A percentile compares a stretch with the other conserved stretches of the same genome.
Evolutionary conservation across 2,113 vertebrate species (phyloP).

Genomic region (Dipodomys ordii): DNA sequence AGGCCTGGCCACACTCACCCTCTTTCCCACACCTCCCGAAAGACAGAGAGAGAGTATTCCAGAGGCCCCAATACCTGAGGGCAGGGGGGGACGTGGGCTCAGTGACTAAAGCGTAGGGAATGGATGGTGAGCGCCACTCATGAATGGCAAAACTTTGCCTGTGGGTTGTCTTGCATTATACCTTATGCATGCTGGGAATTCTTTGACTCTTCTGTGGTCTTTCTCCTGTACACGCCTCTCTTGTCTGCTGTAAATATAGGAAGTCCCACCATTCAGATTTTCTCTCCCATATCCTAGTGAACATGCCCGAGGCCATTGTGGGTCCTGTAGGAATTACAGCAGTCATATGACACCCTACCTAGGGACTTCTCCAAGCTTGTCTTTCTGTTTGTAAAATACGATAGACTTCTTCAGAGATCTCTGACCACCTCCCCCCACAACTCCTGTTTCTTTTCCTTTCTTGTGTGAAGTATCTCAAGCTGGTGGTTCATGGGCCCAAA

Average conservation of each 20-base stretch:
- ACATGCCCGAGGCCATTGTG: no score
- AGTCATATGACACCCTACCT: background rate
- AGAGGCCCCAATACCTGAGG: fast-evolving
- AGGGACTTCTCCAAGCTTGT: background rate
- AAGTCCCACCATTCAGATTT: background rate
- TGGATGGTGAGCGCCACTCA: background rate
- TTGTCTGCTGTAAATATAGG: background rate
- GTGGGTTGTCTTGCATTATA: fast-evolving
- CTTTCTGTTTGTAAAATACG: background rate
- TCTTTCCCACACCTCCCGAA: fast-evolving
- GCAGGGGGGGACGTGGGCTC: background rate
- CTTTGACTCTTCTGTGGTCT: background rate
- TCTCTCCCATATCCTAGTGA: background rate
- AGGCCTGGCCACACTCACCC: fast-evolving
- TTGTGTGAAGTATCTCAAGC: background rate
- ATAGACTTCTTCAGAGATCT: background rate
- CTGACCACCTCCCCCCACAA: no score
- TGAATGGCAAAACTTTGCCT: background rate
- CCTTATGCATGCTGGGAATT: background rate
- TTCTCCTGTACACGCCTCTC: background rate
- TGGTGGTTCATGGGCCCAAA: background rate
- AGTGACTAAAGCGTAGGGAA: background rate
- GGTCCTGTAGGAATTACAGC: background rate
- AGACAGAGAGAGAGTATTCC: background rate
- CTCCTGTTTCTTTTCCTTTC: background rate